A percentile compares a stretch with the other conserved stretches of the same genome.
These are phyloP conservation scores for Hybognathus amarus DNA, from an alignment of 2,797 vertebrate species.

Conservation along the genomic window DNA sequence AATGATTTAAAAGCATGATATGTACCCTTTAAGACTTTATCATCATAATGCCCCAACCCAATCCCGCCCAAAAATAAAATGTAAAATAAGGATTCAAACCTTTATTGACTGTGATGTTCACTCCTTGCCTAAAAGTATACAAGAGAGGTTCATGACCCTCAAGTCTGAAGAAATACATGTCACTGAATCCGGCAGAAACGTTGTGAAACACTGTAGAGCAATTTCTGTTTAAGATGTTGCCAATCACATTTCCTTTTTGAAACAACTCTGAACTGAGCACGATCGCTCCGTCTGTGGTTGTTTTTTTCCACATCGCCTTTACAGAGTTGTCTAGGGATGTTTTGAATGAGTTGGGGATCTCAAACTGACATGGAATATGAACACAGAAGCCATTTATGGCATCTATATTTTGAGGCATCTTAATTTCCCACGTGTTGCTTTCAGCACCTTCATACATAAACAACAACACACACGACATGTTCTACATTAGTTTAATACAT, in stretches of 20 bases:
- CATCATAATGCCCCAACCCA: too few species aligned
- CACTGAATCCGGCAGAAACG: background rate
- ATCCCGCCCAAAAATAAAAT: too few species aligned
- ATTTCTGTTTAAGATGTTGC: slow-evolving; percentile 40
- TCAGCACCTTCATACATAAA: slow-evolving; percentile 38
- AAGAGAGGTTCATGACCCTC: background rate
- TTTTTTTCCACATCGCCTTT: background rate
- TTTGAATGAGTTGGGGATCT: background rate
- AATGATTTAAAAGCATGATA: too few species aligned
- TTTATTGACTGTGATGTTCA: slow-evolving; percentile 8
- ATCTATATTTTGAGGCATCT: slow-evolving; percentile 31
- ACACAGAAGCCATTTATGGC: slow-evolving; percentile 50
- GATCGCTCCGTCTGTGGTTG: rapidly evolving
- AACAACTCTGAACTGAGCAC: background rate
- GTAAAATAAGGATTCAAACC: slow-evolving; percentile 41
- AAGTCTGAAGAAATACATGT: slow-evolving; percentile 49
- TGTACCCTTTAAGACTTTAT: background rate
- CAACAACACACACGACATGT: background rate
- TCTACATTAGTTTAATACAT: background rate
- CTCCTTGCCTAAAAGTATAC: background rate
- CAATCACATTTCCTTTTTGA: slow-evolving; percentile 11
- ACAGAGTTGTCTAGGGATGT: background rate
- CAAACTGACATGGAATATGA: slow-evolving; percentile 53
- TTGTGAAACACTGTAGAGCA: slow-evolving; percentile 54
- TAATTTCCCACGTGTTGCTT: slow-evolving; percentile 7